Base-by-base conservation (phyloP, 37 sponge, comb jelly and placozoan genomes). In the Theonella swinhoei region DNA sequence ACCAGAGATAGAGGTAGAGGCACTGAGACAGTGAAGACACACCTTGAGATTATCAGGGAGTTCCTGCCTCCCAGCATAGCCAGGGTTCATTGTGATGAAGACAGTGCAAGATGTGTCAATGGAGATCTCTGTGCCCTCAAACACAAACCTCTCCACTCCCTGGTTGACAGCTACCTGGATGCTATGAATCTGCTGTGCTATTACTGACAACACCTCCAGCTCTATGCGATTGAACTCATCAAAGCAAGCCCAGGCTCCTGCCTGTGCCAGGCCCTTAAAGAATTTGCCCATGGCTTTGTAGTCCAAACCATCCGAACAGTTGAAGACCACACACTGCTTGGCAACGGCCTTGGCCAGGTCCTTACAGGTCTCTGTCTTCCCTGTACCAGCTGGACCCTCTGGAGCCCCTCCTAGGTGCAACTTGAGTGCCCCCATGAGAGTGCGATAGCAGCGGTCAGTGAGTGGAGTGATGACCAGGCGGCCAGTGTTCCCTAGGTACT, bases 341-440 rank as follows among this genome's bases (percentile, higher is more conserved):
- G 98, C 98, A n/a, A 98, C 96, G n/a, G 98, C 98, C 85, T 98
- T 98, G 42, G 98, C 98, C 70, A 98, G 72, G 80, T 98, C 98
- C 62, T 98, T 98, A 68, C 95, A 94, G 0, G 99, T 98, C 79
- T 98, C 99, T 4, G 99, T 98, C 78, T 98, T 98, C 29, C 82
- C 88, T 24, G 89, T 91, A 26, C 99, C 99, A 68, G 99, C 99
- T 24, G 99, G 99, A 9, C 99, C 99, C 76, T 96, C 99, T 24
- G 99, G 99, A 38, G 99, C 92, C 7, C 99, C 99, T 35, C 99
- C 99, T 61, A 98, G 89, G 83, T 98, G 74, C 38, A 98, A 84
- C 72, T 96, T 96, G 68, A 98, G 84, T 25, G 99, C 99, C 68
- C 99, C 99, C 97, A 96, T 96, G 65, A 98, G 85, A 2, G 99